Conservation (phyloP, 2,113 vertebrate genomes). For the Falcunculus frontatus region DNA sequence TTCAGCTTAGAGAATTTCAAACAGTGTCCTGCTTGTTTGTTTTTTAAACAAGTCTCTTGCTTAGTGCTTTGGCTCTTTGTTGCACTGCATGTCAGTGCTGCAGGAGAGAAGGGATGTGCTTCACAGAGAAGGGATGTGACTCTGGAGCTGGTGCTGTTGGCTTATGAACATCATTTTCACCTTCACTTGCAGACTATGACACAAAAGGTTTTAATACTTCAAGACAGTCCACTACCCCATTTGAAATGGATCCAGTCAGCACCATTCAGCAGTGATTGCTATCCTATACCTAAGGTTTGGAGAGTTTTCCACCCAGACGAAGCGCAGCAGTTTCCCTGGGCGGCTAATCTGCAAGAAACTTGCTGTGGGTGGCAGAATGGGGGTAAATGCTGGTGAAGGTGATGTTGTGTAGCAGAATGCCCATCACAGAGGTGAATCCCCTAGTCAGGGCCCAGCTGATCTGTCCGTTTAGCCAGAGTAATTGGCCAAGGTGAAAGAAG, state of each 20-base stretch:
- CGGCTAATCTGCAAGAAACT: background rate
- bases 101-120: background rate
- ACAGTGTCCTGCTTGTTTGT: background rate
- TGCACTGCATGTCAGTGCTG: background rate
- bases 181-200: background rate
- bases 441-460: background rate
- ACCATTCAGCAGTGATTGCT: background rate
- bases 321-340: background rate
- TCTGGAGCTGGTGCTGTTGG: background rate
- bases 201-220: background rate
- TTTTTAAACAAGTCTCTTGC: background rate
- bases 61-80: background rate
- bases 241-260: background rate
- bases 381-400: background rate
- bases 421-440: background rate
- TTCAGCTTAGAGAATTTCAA: background rate
- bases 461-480: background rate
- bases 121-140: background rate
- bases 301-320: background rate
- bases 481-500: background rate
- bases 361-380: background rate
- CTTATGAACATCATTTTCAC: background rate
- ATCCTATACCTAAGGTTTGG: rapidly evolving
- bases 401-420: background rate
- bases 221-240: background rate